phyloP scores from a whole-genome alignment of 2,888 invertebrate species.

The Philereme transversata region DNA sequence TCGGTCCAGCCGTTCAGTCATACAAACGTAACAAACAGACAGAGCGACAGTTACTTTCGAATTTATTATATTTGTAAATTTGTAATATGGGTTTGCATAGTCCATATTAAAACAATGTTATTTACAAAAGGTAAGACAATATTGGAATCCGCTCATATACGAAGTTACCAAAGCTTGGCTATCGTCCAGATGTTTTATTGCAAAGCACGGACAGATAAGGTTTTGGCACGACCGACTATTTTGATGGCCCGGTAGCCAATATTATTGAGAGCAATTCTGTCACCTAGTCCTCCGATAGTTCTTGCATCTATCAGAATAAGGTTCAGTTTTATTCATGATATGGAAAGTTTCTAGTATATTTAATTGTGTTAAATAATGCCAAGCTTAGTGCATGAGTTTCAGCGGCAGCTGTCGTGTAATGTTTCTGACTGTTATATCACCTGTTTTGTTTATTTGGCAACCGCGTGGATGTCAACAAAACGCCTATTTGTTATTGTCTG shows the following conservation, averaged over 20 bases:
- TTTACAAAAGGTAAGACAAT: not conserved
- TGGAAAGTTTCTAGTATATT: constrained; percentile 8
- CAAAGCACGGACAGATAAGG: constrained; percentile 53
- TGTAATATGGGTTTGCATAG: too few species aligned
- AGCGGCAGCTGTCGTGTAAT: constrained; percentile 42
- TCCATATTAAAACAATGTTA: too few species aligned
- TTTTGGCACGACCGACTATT: constrained; percentile 58
- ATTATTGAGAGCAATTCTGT: constrained; percentile 40
- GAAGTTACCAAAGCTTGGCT: constrained; percentile 54
- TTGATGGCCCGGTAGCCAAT: constrained; percentile 46
- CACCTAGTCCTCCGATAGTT: constrained; percentile 30
- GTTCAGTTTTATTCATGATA: constrained; percentile 31
- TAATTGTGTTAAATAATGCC: constrained; percentile 42
- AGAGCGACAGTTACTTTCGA: too few species aligned
- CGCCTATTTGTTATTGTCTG: not conserved
- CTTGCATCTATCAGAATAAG: constrained; percentile 39
- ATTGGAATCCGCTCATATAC: constrained; percentile 41
- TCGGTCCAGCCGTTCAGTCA: too few species aligned
- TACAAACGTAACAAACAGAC: too few species aligned
- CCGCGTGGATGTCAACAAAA: constrained; percentile 8
- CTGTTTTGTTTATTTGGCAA: constrained; percentile 31
- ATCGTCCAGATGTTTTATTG: constrained; percentile 56
- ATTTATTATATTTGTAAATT: too few species aligned
- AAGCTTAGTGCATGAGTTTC: constrained; percentile 47
- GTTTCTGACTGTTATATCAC: constrained; percentile 23